Conservation (phyloP, 2,797 vertebrate species). For the Helostoma temminkii region DNA sequence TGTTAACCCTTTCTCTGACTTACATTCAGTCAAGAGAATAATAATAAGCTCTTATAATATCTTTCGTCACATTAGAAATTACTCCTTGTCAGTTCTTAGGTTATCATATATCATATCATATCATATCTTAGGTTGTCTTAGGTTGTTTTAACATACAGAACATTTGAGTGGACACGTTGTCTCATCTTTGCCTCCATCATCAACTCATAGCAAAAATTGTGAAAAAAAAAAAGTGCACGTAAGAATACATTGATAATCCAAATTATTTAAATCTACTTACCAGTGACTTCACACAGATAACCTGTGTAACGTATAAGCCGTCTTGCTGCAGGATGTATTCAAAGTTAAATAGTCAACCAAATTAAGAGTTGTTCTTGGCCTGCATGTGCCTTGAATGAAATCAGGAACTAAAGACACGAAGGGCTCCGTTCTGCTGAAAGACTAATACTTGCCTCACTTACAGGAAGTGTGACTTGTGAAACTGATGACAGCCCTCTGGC, state of each 20-base stretch:
- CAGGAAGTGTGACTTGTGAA: constrained; percentile 76
- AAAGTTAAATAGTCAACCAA: neutral
- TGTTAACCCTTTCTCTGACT: neutral
- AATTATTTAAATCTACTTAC: constrained; percentile 47
- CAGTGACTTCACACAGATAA: neutral
- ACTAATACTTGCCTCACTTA: constrained; percentile 51
- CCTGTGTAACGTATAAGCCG: neutral
- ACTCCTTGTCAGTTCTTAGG: too few relatives aligned
- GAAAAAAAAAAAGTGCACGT: neutral
- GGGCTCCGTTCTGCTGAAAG: constrained; percentile 35
- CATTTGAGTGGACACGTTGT: neutral
- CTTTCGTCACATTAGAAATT: too few relatives aligned
- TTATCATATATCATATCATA: too few relatives aligned
- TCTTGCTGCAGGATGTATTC: neutral
- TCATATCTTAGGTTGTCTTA: too few relatives aligned
- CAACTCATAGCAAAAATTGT: neutral
- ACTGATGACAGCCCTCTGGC: constrained; percentile 18
- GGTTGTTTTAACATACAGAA: neutral
- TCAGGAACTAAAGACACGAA: constrained; percentile 27
- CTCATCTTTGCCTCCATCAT: neutral
- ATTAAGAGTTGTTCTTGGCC: neutral
- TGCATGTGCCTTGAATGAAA: constrained; percentile 27
- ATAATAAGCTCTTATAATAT: neutral
- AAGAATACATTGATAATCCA: neutral
- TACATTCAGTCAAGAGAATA: neutral